phyloP scores from a whole-genome alignment of 2,113 vertebrate species.

The Phrynosoma platyrhinos region DNA sequence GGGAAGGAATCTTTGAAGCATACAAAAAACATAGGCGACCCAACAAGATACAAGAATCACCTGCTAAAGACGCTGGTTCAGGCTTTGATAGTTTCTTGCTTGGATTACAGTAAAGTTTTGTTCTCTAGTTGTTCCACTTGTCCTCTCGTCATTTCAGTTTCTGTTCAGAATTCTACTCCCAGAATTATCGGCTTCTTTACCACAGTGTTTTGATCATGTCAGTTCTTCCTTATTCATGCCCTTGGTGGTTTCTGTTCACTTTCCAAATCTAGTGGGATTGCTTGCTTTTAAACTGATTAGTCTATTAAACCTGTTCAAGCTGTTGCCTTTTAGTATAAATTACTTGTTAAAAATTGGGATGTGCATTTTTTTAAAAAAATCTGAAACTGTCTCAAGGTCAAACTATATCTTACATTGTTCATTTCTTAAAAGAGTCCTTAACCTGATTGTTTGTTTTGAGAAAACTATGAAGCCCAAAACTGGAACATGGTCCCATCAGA shows the following conservation, averaged over 20 bases:
- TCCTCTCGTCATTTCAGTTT: neutral
- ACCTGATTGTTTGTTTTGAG: neutral
- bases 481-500: neutral
- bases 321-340: neutral
- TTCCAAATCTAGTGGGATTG: neutral
- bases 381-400: neutral
- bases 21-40: neutral
- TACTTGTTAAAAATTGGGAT: neutral
- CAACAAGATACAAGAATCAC: constrained; percentile 28
- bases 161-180: neutral
- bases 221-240: neutral
- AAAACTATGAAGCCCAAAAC: neutral
- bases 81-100: constrained; percentile 6
- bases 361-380: neutral
- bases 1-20: constrained; percentile 6
- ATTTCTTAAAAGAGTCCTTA: neutral
- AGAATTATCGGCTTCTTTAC: neutral
- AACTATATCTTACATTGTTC: neutral
- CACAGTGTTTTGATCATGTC: neutral
- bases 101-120: constrained; percentile 13
- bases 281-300: neutral
- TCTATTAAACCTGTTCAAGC: neutral
- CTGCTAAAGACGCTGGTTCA: constrained; percentile 15
- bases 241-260: neutral
- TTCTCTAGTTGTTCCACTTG: neutral